Percentiles rank a stretch among this genome's conserved stretches.
phyloP scores from a whole-genome alignment of 2,888 invertebrate species.

The Ceramica pisi region DNA sequence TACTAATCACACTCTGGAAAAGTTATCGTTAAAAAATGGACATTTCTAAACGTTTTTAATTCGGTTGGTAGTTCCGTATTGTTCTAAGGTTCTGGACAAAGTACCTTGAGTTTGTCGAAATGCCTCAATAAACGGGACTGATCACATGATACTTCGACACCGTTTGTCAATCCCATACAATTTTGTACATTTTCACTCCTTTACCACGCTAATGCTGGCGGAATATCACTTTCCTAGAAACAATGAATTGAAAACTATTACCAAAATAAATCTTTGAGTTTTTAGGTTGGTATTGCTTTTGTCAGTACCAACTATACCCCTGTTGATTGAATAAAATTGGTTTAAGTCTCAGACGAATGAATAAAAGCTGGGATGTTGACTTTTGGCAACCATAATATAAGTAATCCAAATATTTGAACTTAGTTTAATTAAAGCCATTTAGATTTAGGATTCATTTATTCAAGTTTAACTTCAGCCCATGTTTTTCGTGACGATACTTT shows the following conservation, averaged over 20 bases:
- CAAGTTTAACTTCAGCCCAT: neutral
- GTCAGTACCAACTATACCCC: neutral
- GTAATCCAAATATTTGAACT: constrained; percentile 25
- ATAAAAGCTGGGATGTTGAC: constrained; percentile 1
- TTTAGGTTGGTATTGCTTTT: constrained; percentile 1
- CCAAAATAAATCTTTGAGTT: neutral
- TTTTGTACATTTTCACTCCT: too few relatives aligned
- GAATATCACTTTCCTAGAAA: too few relatives aligned
- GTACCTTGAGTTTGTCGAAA: too few relatives aligned
- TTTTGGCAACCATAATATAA: constrained; percentile 7
- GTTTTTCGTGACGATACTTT: neutral
- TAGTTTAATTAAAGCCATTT: neutral
- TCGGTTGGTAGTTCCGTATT: too few relatives aligned
- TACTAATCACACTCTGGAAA: neutral
- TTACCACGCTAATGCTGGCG: too few relatives aligned
- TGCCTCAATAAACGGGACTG: too few relatives aligned
- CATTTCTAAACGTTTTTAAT: neutral
- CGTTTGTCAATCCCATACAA: too few relatives aligned
- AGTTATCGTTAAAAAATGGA: too few relatives aligned
- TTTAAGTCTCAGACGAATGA: constrained; percentile 7
- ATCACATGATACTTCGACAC: too few relatives aligned
- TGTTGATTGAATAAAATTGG: neutral
- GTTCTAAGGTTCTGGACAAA: too few relatives aligned
- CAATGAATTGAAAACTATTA: neutral
- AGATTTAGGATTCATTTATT: constrained; percentile 7